Evolutionary conservation across 2,113 vertebrate genomes (phyloP).

Genomic region (Grammomys dolichurus): DNA sequence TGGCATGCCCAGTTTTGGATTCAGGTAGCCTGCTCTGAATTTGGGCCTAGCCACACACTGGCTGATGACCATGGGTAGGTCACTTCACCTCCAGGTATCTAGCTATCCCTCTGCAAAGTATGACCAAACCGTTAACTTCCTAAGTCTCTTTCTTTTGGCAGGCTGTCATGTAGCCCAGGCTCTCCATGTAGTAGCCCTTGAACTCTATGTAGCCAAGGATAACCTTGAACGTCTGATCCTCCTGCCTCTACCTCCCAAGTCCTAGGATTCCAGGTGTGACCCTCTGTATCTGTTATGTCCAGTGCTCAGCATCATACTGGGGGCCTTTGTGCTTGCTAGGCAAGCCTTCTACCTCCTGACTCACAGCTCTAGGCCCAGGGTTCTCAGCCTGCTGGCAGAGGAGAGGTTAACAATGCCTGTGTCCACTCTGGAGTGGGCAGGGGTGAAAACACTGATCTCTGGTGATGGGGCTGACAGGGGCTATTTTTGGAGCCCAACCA

Average conservation of each 20-base stretch:
- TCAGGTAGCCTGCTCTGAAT: background rate
- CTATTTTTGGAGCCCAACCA: conserved; percentile 78
- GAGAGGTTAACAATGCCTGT: conserved; percentile 69
- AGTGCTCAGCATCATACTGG: background rate
- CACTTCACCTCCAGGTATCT: background rate
- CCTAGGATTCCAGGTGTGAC: background rate
- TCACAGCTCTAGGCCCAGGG: background rate
- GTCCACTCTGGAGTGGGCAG: conserved; percentile 47
- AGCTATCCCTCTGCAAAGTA: background rate
- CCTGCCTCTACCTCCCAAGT: background rate
- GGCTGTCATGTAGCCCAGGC: no score
- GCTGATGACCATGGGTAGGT: conserved; percentile 44
- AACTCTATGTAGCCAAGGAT: background rate
- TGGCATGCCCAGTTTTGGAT: background rate
- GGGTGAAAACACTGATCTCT: conserved; percentile 61
- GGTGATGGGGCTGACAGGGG: conserved; percentile 67
- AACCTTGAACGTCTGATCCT: background rate
- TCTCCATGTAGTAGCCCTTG: background rate
- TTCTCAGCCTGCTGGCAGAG: background rate
- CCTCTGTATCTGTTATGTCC: no score
- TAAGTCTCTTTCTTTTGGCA: background rate
- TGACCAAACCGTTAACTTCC: rapidly evolving
- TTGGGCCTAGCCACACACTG: background rate
- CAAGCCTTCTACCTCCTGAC: background rate
- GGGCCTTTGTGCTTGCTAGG: no score